Evolutionary conservation across 2,888 invertebrate species (phyloP).

Genomic region (Drosophila prostipennis): DNA sequence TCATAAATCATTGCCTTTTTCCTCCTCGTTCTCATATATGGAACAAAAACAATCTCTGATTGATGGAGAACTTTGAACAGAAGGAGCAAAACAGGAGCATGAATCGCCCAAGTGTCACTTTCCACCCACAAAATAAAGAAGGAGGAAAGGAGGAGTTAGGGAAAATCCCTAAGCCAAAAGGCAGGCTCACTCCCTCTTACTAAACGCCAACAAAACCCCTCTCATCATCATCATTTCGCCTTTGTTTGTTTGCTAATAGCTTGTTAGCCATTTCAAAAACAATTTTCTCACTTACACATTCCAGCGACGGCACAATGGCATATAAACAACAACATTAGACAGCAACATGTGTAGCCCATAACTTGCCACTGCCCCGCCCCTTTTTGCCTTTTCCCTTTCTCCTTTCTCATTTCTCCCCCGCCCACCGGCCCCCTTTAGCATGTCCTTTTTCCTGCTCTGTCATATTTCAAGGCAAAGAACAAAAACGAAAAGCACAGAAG

Average conservation of each 20-base stretch:
- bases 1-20: conserved; percentile 25
- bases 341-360: conserved; percentile 51
- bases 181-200: conserved; percentile 1
- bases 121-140: conserved; percentile 11
- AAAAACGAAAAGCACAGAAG: conserved; percentile 13
- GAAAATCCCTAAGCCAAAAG: neutral
- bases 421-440: conserved; percentile 4
- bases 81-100: conserved; percentile 14
- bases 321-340: conserved; percentile 38
- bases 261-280: conserved; percentile 78
- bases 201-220: neutral
- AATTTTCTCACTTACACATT: conserved; percentile 64
- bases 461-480: conserved; percentile 66
- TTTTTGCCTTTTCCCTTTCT: no score
- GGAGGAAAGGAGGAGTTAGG: neutral
- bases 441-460: conserved; percentile 42
- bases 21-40: neutral
- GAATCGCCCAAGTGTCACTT: conserved; percentile 57
- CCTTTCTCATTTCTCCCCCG: neutral
- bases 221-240: conserved; percentile 58
- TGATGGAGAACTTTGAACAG: conserved; percentile 23
- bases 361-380: conserved; percentile 23
- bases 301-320: conserved; percentile 35
- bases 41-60: conserved; percentile 29
- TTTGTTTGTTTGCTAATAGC: conserved; percentile 77